Evolutionary conservation across 2,113 vertebrate genomes (phyloP).

Genomic region (Mystacornis crossleyi): DNA sequence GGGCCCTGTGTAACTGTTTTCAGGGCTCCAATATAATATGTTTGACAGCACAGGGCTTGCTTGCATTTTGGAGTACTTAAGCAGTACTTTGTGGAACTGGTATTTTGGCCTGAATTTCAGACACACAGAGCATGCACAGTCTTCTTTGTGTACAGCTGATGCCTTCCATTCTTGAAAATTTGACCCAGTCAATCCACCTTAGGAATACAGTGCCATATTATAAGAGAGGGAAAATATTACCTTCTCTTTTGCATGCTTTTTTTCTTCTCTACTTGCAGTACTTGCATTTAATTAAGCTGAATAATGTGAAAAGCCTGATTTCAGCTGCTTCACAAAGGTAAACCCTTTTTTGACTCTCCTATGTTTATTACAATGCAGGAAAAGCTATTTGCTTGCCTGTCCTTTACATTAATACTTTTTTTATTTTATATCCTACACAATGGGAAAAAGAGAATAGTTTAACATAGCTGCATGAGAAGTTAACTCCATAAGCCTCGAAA

Average conservation of each 20-base stretch:
- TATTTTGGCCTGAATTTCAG: not conserved
- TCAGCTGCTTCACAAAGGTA: not conserved
- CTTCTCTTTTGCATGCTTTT: not conserved
- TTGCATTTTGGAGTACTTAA: not conserved
- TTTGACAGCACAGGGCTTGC: not conserved
- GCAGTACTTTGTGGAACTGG: not conserved
- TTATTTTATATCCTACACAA: not conserved
- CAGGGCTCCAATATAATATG: not conserved
- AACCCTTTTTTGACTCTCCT: not conserved
- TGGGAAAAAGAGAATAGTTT: not conserved
- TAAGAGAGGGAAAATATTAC: not conserved
- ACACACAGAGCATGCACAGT: not conserved
- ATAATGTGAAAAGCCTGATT: not conserved
- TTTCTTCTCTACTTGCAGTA: not conserved
- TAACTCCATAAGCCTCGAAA: not conserved
- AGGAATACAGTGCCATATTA: not conserved
- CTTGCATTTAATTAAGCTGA: not conserved
- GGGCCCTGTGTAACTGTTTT: not conserved
- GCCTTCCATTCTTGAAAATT: not conserved
- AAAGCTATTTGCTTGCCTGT: not conserved
- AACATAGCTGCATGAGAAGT: not conserved
- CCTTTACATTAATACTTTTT: not conserved
- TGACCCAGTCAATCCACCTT: not conserved
- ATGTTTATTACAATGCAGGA: not conserved
- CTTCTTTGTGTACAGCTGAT: not conserved